Evolutionary conservation across 2,888 invertebrate genomes (phyloP).

Genomic region (Meloe dianella): DNA sequence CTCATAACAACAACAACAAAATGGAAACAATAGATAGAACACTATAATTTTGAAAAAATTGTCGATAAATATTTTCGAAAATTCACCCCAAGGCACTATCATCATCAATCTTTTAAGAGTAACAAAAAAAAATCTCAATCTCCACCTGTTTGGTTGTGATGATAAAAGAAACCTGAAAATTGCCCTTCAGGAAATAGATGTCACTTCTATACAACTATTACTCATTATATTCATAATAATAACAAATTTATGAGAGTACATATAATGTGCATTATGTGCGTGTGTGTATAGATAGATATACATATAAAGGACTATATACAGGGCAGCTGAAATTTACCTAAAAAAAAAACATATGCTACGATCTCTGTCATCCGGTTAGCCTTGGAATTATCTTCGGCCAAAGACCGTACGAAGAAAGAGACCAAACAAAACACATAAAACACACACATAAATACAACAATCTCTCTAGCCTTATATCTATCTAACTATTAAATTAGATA

Average conservation of each 20-base stretch:
- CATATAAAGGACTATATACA: background rate
- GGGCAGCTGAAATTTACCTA: constrained; percentile 11
- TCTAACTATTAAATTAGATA: background rate
- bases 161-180: background rate
- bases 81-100: background rate
- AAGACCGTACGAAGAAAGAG: constrained; percentile 33
- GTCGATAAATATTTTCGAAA: background rate
- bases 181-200: constrained; percentile 6
- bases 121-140: background rate
- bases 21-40: background rate
- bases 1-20: background rate
- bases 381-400: constrained; percentile 34
- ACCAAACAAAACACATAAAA: constrained; percentile 10
- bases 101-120: background rate
- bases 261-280: background rate
- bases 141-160: background rate
- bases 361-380: constrained; percentile 35
- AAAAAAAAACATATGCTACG: constrained; percentile 10
- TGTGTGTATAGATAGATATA: background rate
- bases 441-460: background rate
- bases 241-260: background rate
- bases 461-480: background rate
- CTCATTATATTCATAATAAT: background rate
- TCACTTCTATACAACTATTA: background rate
- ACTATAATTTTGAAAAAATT: constrained; percentile 3